These are phyloP conservation scores for Pangasius krempfi DNA, from an alignment of 2,797 vertebrate species.

Conservation along the genomic window DNA sequence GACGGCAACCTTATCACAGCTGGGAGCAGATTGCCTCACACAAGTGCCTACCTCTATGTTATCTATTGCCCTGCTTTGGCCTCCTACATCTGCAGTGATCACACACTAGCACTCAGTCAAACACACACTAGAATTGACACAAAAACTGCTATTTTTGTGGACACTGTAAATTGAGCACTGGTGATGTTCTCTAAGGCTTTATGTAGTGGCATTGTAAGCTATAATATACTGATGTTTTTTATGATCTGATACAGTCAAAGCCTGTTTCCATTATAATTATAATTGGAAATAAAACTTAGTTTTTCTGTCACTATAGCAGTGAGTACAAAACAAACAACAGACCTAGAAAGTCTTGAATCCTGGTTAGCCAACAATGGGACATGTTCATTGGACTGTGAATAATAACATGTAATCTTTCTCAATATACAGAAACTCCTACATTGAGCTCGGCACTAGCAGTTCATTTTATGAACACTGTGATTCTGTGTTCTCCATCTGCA, in stretches of 20 bases:
- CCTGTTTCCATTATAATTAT: neutral
- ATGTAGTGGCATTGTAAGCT: neutral
- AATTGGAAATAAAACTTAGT: neutral
- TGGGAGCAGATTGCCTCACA: neutral
- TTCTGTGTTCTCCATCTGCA: neutral
- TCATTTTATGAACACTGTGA: neutral
- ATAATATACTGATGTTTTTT: neutral
- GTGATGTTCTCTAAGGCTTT: neutral
- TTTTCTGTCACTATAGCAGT: slow-evolving; percentile 4
- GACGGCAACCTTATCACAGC: neutral
- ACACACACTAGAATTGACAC: neutral
- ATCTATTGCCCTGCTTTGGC: neutral
- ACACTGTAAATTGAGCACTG: neutral
- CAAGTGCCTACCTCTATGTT: neutral
- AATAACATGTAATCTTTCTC: neutral
- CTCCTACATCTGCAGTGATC: slow-evolving; percentile 13
- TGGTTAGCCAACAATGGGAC: slow-evolving; percentile 4
- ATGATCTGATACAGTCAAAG: neutral
- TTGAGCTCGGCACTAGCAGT: neutral
- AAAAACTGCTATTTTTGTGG: neutral
- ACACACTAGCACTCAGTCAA: neutral
- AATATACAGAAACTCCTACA: neutral
- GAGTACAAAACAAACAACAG: slow-evolving; percentile 14
- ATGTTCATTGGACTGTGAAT: neutral
- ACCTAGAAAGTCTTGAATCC: neutral